A percentile compares a stretch with the other conserved stretches of the same genome.
Evolutionary conservation across 2,888 invertebrate species (phyloP).

Genomic region (Antitype chi): DNA sequence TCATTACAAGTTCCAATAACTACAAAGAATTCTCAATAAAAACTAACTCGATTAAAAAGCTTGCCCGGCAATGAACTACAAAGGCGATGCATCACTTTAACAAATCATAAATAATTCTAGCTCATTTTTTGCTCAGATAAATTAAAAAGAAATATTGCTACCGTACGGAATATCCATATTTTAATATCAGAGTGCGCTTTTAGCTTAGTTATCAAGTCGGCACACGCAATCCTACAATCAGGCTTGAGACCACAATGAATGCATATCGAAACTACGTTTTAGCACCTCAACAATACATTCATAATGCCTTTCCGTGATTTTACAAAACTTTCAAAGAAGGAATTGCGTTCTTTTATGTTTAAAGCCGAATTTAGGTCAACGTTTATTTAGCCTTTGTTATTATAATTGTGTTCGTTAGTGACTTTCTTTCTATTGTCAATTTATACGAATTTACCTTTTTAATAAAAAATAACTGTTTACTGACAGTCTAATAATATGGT

Average conservation of each 20-base stretch:
- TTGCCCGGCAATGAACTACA: constrained; percentile 44
- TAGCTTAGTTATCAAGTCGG: constrained; percentile 82
- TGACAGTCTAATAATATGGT: constrained; percentile 34
- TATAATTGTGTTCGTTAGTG: constrained; percentile 59
- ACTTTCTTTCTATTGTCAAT: constrained; percentile 45
- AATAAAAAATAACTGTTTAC: constrained; percentile 25
- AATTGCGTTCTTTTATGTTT: constrained; percentile 69
- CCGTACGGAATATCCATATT: constrained; percentile 75
- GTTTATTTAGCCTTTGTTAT: constrained; percentile 54
- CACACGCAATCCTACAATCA: constrained; percentile 87
- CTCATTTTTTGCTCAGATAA: constrained; percentile 52
- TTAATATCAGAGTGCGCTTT: constrained; percentile 77
- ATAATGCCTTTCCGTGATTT: constrained; percentile 76
- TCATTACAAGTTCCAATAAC: constrained; percentile 23
- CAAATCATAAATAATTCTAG: constrained; percentile 55
- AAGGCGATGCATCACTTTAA: constrained; percentile 59
- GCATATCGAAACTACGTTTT: constrained; percentile 84
- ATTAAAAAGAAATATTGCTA: constrained; percentile 60
- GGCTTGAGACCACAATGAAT: constrained; percentile 78
- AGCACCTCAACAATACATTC: constrained; percentile 82
- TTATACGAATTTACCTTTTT: constrained; percentile 38
- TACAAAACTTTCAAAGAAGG: constrained; percentile 70
- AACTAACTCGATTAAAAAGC: constrained; percentile 46
- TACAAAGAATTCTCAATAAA: constrained; percentile 32
- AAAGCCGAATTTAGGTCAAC: constrained; percentile 59